phyloP scores from a whole-genome alignment of 1,140 invertebrate species.

The Globodera rostochiensis region DNA sequence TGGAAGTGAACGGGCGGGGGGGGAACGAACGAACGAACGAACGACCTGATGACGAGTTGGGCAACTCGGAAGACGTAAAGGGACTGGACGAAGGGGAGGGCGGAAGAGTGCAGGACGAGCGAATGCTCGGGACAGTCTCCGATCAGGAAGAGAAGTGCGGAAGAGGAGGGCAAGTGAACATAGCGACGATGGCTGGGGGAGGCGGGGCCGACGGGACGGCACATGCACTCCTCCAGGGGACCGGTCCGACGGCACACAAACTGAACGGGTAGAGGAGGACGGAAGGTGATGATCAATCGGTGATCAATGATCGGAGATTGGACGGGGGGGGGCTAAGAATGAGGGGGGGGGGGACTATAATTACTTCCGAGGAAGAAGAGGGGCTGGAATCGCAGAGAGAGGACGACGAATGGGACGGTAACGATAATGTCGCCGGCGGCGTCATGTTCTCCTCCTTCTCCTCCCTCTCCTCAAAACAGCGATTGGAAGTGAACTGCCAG shows the following conservation, averaged over 20 bases:
- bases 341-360: not conserved
- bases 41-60: not conserved
- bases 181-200: not conserved
- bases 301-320: not conserved
- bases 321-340: not conserved
- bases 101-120: not conserved
- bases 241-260: not conserved
- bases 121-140: conserved; percentile 9
- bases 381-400: not conserved
- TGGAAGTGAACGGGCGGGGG: not conserved
- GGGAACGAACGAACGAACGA: not conserved
- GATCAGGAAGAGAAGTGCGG: not conserved
- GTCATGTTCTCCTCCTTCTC: too few relatives aligned
- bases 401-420: not conserved
- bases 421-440: not conserved
- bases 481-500: conserved; percentile 8
- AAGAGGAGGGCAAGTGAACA: not conserved
- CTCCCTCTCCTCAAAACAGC: not conserved
- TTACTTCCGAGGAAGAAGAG: not conserved
- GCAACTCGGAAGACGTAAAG: conserved; percentile 1
- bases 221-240: conserved; percentile 10
- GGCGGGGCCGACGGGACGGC: not conserved
- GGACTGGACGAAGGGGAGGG: not conserved
- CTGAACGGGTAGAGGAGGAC: not conserved
- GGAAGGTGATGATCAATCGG: not conserved